These are phyloP conservation scores for Leucozona laternaria DNA, from an alignment of 2,888 invertebrate species.

Conservation along the genomic window DNA sequence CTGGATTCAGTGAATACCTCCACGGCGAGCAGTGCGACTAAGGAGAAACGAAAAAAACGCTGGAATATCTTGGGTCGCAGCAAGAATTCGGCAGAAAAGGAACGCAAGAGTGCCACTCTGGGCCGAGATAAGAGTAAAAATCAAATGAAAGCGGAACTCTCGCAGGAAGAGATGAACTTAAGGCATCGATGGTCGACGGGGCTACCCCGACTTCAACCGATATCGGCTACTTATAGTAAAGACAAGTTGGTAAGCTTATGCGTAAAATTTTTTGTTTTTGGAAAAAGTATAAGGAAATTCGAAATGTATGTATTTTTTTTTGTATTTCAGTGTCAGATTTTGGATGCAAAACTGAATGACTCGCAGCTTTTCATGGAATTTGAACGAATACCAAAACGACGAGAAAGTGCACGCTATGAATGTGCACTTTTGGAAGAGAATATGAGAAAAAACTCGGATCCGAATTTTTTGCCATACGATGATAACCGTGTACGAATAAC, in stretches of 20 bases:
- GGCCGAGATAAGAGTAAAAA: slow-evolving; percentile 86
- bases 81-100: slow-evolving; percentile 84
- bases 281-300: not conserved
- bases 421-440: slow-evolving; percentile 91
- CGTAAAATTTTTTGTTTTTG: not conserved
- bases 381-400: slow-evolving; percentile 92
- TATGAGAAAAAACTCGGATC: slow-evolving; percentile 83
- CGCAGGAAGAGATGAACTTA: slow-evolving; percentile 84
- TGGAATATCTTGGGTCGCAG: slow-evolving; percentile 89
- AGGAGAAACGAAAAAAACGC: slow-evolving; percentile 87
- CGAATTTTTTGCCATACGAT: slow-evolving; percentile 92
- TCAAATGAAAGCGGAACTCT: slow-evolving; percentile 82
- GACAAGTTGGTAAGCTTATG: slow-evolving; percentile 88
- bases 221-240: slow-evolving; percentile 91
- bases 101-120: slow-evolving; percentile 88
- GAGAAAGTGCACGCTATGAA: slow-evolving; percentile 88
- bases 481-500: slow-evolving; percentile 93
- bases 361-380: slow-evolving; percentile 92
- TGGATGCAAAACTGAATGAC: slow-evolving; percentile 89
- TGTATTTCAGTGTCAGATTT: slow-evolving; percentile 86
- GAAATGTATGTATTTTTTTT: slow-evolving; percentile 19
- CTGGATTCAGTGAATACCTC: slow-evolving; percentile 80
- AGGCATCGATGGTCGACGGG: slow-evolving; percentile 90
- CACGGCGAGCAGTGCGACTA: slow-evolving; percentile 82
- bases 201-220: slow-evolving; percentile 88